Percentiles rank a stretch among this genome's conserved stretches.
phyloP scores from a whole-genome alignment of 2,797 vertebrate genomes.

The Brotogeris chrysoptera region DNA sequence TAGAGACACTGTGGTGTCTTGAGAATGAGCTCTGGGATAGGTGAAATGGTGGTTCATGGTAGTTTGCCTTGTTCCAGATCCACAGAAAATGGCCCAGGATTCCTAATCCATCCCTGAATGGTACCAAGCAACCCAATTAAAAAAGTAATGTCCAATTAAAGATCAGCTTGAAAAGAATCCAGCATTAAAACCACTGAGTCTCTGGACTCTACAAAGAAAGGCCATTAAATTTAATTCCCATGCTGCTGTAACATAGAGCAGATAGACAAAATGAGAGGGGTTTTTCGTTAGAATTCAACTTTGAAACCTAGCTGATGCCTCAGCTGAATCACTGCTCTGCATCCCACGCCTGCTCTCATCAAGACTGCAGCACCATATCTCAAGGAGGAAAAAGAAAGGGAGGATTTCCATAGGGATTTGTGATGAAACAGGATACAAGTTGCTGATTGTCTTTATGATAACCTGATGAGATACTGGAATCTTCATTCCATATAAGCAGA shows the following conservation, averaged over 20 bases:
- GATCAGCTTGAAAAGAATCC: not conserved
- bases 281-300: not conserved
- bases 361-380: not conserved
- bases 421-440: not conserved
- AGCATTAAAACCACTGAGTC: not conserved
- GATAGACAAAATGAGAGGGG: not conserved
- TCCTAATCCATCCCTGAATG: not conserved
- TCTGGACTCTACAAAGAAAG: not conserved
- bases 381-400: not conserved
- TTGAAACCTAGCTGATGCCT: constrained; percentile 8
- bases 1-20: not conserved
- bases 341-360: not conserved
- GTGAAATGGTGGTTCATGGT: not conserved
- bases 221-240: not conserved
- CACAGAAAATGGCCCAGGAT: not conserved
- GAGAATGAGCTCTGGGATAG: not conserved
- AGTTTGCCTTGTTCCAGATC: not conserved
- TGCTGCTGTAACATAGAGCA: not conserved
- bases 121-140: not conserved
- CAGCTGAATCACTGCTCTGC: constrained; percentile 24
- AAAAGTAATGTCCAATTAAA: not conserved
- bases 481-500: not conserved
- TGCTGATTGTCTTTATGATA: not conserved
- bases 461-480: not conserved
- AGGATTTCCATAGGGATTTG: not conserved